Base-by-base conservation (phyloP, 53 echinoderm and acorn worm species). In the Paracentrotus lividus region DNA sequence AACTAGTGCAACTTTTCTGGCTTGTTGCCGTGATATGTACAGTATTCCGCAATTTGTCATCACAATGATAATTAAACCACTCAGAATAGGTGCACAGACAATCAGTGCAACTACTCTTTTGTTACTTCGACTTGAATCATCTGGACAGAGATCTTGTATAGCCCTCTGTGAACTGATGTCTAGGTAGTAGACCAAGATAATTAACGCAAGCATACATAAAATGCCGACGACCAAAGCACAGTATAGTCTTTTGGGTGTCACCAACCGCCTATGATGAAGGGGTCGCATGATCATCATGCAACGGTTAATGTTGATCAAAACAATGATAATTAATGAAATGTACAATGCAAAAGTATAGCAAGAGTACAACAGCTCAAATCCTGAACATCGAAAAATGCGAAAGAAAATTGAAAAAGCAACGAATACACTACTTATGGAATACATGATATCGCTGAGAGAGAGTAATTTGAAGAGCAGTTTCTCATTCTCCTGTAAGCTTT, bases 261-360 rank as follows among this genome's bases (percentile, higher is more conserved):
- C 76, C 42, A 76, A 20, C 3, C 76, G 23, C 1, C 8, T 64
- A 20, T 76, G 76, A n/a, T n/a, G n/a, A n/a, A n/a, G n/a, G n/a
- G n/a, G 76, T 42, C 27, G 36, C 76, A 76, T 42, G 23, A 76
- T 76, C n/a, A n/a, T n/a, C n/a, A n/a, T n/a, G n/a, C n/a, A n/a
- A n/a, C n/a, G n/a, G n/a, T n/a, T n/a, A n/a, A 76, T 32, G 18
- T 76, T 36, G 18, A 76, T 26, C 10, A 76, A 36, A 36, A 76
- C 42, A 2, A 76, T 18, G 1, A 76, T 76, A 1, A 76, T 9
- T 3, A 76, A 16, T 20, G 76, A 76, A 40, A 42, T 5, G 42
- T 42, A 76, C 40, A 76, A 14, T 16, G 20, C 76, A 5, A 42
- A 76, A 20, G 21, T 3, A 20, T 18, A 20, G 13, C 31, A 64